phyloP scores from a whole-genome alignment of 2,113 vertebrate genomes.

The Papio anubis region DNA sequence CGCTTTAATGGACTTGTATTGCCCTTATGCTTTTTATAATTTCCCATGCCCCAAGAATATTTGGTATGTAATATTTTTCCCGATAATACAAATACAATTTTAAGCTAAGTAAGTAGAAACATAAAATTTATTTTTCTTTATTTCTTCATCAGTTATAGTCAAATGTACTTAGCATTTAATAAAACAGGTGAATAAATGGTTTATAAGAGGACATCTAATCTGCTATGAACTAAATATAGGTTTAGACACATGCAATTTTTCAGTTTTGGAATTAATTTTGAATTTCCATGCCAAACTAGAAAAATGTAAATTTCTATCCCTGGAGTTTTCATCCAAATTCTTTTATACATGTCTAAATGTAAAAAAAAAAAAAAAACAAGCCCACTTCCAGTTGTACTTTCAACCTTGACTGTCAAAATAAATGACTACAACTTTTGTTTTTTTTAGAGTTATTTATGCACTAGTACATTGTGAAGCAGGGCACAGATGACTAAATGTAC shows the following conservation, averaged over 20 bases:
- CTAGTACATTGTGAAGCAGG: not conserved
- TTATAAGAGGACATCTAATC: not conserved
- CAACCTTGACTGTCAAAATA: slow-evolving; percentile 1
- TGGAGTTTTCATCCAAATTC: not conserved
- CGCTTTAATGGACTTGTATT: not conserved
- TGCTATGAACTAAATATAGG: not conserved
- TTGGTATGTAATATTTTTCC: not conserved
- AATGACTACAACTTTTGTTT: not conserved
- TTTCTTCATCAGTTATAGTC: not conserved
- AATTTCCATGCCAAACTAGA: not conserved
- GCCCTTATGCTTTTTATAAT: not conserved
- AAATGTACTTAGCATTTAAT: not conserved
- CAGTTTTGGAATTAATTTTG: not conserved
- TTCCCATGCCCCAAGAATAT: not conserved
- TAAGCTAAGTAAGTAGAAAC: not conserved
- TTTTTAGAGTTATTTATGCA: not conserved
- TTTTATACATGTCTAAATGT: not conserved
- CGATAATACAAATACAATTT: not conserved
- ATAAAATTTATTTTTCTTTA: not conserved
- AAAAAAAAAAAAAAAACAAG: not conserved
- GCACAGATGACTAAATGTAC: not conserved
- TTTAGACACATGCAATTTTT: not conserved
- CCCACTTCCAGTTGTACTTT: not conserved
- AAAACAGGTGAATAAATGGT: not conserved
- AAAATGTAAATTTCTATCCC: not conserved